These are phyloP conservation scores for Masticophis lateralis DNA, from an alignment of 2,797 vertebrate genomes.

Conservation along the genomic window DNA sequence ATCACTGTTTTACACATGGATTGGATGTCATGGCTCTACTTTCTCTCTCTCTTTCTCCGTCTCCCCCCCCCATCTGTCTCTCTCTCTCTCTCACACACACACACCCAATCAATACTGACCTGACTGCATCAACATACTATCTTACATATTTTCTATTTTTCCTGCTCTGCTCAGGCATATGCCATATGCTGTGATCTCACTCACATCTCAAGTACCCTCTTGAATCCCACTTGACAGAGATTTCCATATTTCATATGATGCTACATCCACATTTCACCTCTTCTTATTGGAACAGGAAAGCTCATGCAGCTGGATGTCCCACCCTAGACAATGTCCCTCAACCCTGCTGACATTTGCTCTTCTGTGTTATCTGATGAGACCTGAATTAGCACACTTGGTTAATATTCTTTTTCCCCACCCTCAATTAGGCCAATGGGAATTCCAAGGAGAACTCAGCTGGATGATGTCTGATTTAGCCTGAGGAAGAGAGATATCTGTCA, in stretches of 20 bases:
- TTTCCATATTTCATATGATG: not conserved
- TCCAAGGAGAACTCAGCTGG: not conserved
- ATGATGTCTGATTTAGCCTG: not conserved
- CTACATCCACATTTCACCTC: not conserved
- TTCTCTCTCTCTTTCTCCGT: not conserved
- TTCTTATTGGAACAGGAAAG: not conserved
- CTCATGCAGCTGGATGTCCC: not conserved
- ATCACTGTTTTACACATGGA: not conserved
- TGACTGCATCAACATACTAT: not conserved
- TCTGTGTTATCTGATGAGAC: not conserved
- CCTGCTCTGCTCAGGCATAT: not conserved
- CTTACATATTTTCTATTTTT: not conserved
- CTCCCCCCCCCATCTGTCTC: not conserved
- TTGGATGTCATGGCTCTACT: not conserved
- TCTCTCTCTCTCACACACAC: not conserved
- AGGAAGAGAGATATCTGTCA: not conserved
- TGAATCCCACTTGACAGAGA: not conserved
- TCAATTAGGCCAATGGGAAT: not conserved
- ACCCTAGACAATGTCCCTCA: not conserved
- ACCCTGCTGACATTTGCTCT: not conserved
- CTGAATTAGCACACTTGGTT: not conserved
- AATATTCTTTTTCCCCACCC: not conserved
- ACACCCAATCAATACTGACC: not conserved
- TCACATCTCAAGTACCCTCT: too few relatives aligned
- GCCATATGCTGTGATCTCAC: not conserved